Evolutionary conservation across 1,140 invertebrate genomes (phyloP), one percentile per base, ranked within the genome.

Genomic region (Geopemphigus sp.): DNA sequence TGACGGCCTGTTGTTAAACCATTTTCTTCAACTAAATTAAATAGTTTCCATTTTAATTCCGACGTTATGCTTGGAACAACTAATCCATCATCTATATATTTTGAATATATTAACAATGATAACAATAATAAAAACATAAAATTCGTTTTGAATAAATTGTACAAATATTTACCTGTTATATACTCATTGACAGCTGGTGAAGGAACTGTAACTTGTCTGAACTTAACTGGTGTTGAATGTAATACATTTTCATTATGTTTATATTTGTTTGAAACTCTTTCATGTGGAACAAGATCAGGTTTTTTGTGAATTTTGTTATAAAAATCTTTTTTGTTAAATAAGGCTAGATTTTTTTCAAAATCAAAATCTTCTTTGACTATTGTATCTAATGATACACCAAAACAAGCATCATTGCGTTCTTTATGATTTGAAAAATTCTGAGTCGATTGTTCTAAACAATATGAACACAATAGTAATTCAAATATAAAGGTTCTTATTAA

Each of bases 341-440:
- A 86, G 15, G 94, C 94, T 24, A 96, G 87, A 88, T 96, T 96
- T 82, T 94, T 95, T 85, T 96, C 94, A 89, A 97, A 96, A 88
- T 96, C 95, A 88, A 96, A 97, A 83, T 95, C 93, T 84, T 93
- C 89, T 81, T 88, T 86, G 63, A 87, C 88, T 68, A 88, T 87
- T 82, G 89, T 88, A 82, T 90, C 88, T 29, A 90, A 87, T 8
- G 88, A 87, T 54, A 87, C 88, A 82, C 88, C 90, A 84, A 91
- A 91, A 80, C 89, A 88, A 56, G 90, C 87, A 82, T 90, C 89
- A 83, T 90, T 87, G 81, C 85, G 85, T 80, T 88, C 86, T 59
- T 84, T 78, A 50, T 78, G 74, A 85, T 86, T 82, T 86, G 85
- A 66, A 84, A 85, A 83, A 85, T 86, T 83, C 85, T 86, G 64